Evolutionary conservation across 1,140 invertebrate genomes (phyloP).

Genomic region (Gryllus bimaculatus): DNA sequence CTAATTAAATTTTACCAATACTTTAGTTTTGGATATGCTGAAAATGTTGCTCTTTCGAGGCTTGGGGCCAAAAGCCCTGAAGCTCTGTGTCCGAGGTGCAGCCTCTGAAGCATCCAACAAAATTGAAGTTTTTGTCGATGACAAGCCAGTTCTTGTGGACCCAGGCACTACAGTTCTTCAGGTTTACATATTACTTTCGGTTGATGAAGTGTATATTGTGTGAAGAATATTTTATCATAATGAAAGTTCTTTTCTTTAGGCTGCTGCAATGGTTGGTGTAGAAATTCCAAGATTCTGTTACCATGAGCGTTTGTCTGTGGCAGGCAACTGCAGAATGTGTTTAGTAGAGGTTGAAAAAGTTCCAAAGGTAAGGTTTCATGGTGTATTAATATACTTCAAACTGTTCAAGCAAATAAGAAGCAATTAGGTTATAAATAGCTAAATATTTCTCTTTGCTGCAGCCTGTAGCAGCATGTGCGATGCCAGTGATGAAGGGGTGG

Average conservation of each 20-base stretch:
- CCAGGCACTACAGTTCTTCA: conserved; percentile 97
- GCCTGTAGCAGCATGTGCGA: conserved; percentile 98
- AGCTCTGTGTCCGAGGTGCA: conserved; percentile 22
- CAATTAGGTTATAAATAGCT: background rate
- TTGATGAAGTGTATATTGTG: background rate
- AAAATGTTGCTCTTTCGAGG: background rate
- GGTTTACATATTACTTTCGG: conserved; percentile 39
- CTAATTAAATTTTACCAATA: too few species aligned
- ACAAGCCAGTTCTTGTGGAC: conserved; percentile 85
- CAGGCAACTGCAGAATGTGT: conserved; percentile 99
- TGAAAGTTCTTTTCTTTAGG: conserved; percentile 45
- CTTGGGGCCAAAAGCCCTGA: background rate
- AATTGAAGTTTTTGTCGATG: conserved; percentile 97
- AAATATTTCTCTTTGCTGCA: conserved; percentile 34
- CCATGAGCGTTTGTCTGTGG: conserved; percentile 94
- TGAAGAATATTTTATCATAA: background rate
- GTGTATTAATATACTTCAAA: background rate
- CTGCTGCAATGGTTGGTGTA: conserved; percentile 88
- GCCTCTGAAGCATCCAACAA: conserved; percentile 51
- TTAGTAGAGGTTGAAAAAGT: conserved; percentile 97
- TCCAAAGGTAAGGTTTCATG: conserved; percentile 50
- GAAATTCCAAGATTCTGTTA: conserved; percentile 99
- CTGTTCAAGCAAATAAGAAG: too few species aligned
- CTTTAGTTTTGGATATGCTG: background rate
- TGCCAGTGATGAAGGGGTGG: conserved; percentile 99